These are phyloP conservation scores for Melanerpes aurifrons DNA, from an alignment of 2,113 vertebrate genomes.

Conservation along the genomic window DNA sequence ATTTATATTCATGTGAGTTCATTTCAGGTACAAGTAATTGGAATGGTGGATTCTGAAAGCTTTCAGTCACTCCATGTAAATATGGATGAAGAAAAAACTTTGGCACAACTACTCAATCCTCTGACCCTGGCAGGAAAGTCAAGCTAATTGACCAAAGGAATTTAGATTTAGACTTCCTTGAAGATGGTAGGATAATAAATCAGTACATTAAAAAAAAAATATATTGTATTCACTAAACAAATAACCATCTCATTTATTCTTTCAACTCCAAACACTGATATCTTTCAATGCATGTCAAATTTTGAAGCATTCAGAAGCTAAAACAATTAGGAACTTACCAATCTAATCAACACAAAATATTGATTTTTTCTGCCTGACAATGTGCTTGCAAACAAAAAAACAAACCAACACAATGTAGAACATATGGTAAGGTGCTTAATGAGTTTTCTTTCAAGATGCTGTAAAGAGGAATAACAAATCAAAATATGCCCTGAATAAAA, in stretches of 20 bases:
- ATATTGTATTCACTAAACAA: background rate
- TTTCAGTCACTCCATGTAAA: conserved; percentile 44
- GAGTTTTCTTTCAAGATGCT: background rate
- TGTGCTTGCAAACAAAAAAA: background rate
- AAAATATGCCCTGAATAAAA: background rate
- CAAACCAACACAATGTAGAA: background rate
- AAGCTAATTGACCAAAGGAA: conserved; percentile 12
- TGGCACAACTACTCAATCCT: background rate
- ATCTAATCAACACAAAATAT: background rate
- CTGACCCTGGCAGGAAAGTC: background rate
- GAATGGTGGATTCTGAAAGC: conserved; percentile 49
- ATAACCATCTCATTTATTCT: background rate
- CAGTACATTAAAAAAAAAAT: background rate
- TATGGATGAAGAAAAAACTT: background rate
- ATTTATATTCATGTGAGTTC: conserved; percentile 35
- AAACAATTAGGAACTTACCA: background rate
- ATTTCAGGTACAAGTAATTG: conserved; percentile 21
- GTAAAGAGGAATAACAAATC: background rate
- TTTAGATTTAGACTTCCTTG: conserved; percentile 7
- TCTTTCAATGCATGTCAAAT: background rate
- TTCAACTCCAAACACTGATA: background rate
- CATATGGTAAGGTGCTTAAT: background rate
- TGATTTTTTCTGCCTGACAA: background rate
- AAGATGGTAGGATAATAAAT: background rate
- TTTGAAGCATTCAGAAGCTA: background rate